Evolutionary conservation across 2,888 invertebrate species (phyloP).

Genomic region (Caradrina clavipalpis): DNA sequence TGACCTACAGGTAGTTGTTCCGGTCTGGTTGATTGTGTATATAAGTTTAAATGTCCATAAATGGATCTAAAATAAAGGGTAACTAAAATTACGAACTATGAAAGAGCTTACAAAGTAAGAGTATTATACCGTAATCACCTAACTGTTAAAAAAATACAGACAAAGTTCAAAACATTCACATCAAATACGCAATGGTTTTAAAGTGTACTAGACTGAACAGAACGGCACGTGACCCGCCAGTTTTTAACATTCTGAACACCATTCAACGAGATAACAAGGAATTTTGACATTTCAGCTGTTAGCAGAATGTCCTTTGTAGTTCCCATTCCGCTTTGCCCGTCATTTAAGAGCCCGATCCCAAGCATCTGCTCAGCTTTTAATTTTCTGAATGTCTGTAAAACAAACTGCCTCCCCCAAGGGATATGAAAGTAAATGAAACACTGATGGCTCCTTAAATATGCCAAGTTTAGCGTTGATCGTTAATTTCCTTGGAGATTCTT

Average conservation of each 20-base stretch:
- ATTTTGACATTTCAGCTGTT: conserved; percentile 69
- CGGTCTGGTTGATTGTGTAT: too few species aligned
- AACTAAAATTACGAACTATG: too few species aligned
- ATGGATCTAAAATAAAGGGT: too few species aligned
- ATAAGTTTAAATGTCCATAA: too few species aligned
- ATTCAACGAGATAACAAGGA: conserved; percentile 69
- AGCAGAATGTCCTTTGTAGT: conserved; percentile 66
- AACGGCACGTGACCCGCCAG: conserved; percentile 33
- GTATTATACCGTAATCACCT: too few species aligned
- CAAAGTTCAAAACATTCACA: neutral
- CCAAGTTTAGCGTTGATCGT: conserved; percentile 73
- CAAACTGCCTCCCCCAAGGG: conserved; percentile 67
- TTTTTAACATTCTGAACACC: conserved; percentile 70
- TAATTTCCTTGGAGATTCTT: conserved; percentile 79
- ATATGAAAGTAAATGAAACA: conserved; percentile 75
- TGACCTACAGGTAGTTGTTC: too few species aligned
- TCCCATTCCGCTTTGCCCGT: conserved; percentile 60
- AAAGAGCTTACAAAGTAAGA: too few species aligned
- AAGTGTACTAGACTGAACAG: conserved; percentile 21
- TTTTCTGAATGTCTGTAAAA: conserved; percentile 74
- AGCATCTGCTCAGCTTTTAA: conserved; percentile 72
- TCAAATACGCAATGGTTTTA: conserved; percentile 31
- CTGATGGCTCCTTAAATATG: conserved; percentile 76
- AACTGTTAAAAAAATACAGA: neutral
- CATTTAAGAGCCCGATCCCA: conserved; percentile 59